Conservation (phyloP, 2,113 vertebrate species). For the Propithecus coquereli region DNA sequence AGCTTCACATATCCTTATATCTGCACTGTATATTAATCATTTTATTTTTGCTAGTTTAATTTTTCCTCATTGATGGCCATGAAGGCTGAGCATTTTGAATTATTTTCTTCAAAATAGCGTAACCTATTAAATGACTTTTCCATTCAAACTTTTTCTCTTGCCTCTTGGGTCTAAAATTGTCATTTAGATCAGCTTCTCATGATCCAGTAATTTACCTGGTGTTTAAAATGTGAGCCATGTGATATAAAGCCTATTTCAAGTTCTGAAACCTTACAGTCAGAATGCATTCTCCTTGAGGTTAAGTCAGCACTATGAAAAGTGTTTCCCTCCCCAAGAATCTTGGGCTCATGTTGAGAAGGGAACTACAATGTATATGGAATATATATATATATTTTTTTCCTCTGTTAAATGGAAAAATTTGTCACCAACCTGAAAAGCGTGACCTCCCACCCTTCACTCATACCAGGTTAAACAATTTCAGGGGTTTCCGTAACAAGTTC, state of each 20-base stretch:
- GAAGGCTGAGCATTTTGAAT: not conserved
- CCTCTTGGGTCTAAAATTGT: not conserved
- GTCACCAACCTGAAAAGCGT: slow-evolving; percentile 59
- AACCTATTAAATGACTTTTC: not conserved
- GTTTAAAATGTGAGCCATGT: slow-evolving; percentile 28
- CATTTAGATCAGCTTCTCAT: not conserved
- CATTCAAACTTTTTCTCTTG: not conserved
- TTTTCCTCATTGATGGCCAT: not conserved
- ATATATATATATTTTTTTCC: not conserved
- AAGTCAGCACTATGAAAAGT: not conserved
- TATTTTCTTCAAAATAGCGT: not conserved
- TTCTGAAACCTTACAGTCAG: slow-evolving; percentile 28
- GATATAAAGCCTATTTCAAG: not conserved
- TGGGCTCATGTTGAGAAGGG: not conserved
- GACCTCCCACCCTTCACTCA: slow-evolving; percentile 61
- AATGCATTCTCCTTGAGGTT: not conserved
- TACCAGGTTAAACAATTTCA: slow-evolving; percentile 74
- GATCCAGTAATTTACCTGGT: not conserved
- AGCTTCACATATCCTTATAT: not conserved
- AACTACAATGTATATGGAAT: not conserved
- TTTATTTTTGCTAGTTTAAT: slow-evolving; percentile 11
- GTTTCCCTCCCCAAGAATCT: not conserved
- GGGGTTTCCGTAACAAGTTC: slow-evolving; percentile 69
- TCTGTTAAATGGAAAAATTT: slow-evolving; percentile 68
- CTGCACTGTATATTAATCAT: not conserved